phyloP scores from a whole-genome alignment of 2,113 vertebrate genomes.

The Peromyscus californicus region DNA sequence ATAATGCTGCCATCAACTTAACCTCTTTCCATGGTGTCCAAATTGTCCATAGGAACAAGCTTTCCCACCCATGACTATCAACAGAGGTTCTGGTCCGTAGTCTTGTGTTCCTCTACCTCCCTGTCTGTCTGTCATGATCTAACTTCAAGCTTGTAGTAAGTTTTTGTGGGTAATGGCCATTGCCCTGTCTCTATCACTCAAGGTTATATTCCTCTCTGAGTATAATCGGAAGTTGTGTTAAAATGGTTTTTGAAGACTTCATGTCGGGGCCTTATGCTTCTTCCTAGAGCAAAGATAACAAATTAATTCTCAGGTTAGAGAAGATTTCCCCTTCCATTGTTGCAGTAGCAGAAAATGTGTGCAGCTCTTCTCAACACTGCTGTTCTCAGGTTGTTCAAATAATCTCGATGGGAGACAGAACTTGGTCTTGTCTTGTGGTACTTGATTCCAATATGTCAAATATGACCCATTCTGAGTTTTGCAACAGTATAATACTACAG shows the following conservation, averaged over 20 bases:
- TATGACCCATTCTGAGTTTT: neutral
- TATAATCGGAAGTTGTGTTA: neutral
- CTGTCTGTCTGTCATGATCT: neutral
- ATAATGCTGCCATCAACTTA: neutral
- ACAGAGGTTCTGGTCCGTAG: rapidly evolving
- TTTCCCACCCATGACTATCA: neutral
- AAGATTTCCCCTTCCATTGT: neutral
- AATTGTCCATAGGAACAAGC: neutral
- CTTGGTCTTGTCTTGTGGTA: neutral
- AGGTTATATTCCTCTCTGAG: neutral
- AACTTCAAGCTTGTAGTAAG: neutral
- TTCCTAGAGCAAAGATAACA: neutral
- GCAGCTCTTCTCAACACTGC: neutral
- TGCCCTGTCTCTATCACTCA: neutral
- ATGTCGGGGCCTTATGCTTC: neutral
- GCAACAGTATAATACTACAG: neutral
- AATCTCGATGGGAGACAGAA: neutral
- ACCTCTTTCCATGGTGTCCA: no score
- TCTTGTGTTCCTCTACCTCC: neutral
- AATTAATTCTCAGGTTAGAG: neutral
- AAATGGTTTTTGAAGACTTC: neutral
- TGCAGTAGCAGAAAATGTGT: neutral
- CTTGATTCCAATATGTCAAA: neutral
- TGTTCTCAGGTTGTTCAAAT: neutral
- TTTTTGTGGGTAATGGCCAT: neutral